Conservation (phyloP, 2,888 invertebrate species). For the Serripes groenlandicus region DNA sequence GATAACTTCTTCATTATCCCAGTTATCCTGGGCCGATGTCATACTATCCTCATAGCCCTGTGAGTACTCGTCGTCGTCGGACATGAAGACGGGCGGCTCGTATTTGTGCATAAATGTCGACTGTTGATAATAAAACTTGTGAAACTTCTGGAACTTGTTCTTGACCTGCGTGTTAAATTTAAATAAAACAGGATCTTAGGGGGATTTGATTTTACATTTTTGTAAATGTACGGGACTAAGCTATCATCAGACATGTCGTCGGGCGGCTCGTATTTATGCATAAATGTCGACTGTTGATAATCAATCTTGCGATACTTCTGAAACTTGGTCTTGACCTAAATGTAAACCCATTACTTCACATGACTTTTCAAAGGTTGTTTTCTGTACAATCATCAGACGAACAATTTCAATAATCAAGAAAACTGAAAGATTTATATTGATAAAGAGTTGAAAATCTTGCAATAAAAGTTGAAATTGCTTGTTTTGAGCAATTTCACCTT, state of each 20-base stretch:
- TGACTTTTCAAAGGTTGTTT: no score
- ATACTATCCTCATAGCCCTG: constrained; percentile 52
- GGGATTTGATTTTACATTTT: no score
- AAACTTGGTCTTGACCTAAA: constrained; percentile 78
- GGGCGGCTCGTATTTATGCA: constrained; percentile 93
- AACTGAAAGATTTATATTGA: no score
- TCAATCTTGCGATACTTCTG: constrained; percentile 86
- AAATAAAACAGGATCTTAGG: no score
- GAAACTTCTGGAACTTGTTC: constrained; percentile 86
- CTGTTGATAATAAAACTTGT: constrained; percentile 88
- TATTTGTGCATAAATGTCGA: constrained; percentile 95
- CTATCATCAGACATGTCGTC: constrained; percentile 93
- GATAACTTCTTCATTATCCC: constrained; percentile 27
- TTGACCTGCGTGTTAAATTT: no score
- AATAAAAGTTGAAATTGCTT: neutral
- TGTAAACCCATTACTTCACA: no score
- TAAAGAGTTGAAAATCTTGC: neutral
- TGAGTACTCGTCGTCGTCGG: constrained; percentile 88
- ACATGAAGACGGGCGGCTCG: constrained; percentile 93
- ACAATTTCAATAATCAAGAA: no score
- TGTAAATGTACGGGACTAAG: no score
- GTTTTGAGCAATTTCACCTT: neutral
- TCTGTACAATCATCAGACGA: no score
- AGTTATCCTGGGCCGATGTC: constrained; percentile 26
- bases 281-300: constrained; percentile 93